phyloP scores from a whole-genome alignment of 1,140 invertebrate species.

The Andricus grossulariae region DNA sequence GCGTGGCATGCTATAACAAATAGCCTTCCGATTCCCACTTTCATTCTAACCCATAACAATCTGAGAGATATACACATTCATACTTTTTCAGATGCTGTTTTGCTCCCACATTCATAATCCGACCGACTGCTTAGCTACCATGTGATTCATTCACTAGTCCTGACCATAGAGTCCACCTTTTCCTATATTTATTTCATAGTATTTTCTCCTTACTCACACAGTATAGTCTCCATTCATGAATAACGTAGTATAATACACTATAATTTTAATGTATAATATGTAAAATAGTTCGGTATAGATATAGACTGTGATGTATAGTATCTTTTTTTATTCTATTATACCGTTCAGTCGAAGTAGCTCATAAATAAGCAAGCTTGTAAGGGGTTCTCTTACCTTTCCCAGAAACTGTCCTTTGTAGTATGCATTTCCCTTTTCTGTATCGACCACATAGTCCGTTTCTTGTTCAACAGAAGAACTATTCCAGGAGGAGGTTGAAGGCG shows the following conservation, averaged over 20 bases:
- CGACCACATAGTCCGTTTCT: conserved; percentile 76
- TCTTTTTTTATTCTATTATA: background rate
- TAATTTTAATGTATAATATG: no score
- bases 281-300: background rate
- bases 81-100: background rate
- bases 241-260: no score
- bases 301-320: background rate
- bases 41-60: no score
- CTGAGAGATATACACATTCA: no score
- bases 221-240: no score
- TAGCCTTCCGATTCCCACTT: no score
- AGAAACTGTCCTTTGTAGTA: conserved; percentile 77
- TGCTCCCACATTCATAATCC: background rate
- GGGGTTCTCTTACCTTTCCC: conserved; percentile 74
- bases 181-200: no score
- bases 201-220: no score
- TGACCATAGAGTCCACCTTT: no score
- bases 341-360: background rate
- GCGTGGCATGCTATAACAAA: no score
- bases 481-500: conserved; percentile 48
- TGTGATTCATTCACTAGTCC: no score
- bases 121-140: no score
- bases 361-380: background rate
- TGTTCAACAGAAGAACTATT: conserved; percentile 55
- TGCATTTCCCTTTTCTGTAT: conserved; percentile 74